A percentile compares a stretch with the other conserved stretches of the same genome.
Evolutionary conservation across 2,888 invertebrate species (phyloP).

Genomic region (Scotopteryx bipunctaria): DNA sequence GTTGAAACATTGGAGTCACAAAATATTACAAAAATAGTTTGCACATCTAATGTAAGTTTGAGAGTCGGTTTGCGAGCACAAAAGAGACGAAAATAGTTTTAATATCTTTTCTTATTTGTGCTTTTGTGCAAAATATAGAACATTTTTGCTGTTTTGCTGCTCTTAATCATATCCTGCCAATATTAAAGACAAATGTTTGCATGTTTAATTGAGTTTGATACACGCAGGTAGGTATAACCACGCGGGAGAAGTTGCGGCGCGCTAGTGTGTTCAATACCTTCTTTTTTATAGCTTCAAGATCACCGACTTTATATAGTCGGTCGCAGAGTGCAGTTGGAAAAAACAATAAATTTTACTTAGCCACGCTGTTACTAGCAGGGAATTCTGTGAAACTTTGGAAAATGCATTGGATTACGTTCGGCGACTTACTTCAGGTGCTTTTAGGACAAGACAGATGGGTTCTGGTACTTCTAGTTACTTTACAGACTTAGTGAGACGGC

Average conservation of each 20-base stretch:
- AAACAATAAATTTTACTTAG: conserved; percentile 54
- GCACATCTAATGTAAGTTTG: background rate
- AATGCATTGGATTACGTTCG: conserved; percentile 22
- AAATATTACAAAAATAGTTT: conserved; percentile 2
- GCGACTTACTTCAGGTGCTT: conserved; percentile 16
- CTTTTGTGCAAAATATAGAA: too few relatives aligned
- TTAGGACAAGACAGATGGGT: conserved; percentile 4
- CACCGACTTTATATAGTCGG: background rate
- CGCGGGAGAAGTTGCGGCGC: too few relatives aligned
- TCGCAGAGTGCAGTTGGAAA: conserved; percentile 35
- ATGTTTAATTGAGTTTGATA: too few relatives aligned
- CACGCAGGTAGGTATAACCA: too few relatives aligned
- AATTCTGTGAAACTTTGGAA: conserved; percentile 26
- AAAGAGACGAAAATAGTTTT: too few relatives aligned
- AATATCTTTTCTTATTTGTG: too few relatives aligned
- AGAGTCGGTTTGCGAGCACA: too few relatives aligned
- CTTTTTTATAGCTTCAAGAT: background rate
- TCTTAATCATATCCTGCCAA: too few relatives aligned
- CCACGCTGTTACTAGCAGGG: conserved; percentile 15
- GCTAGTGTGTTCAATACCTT: background rate
- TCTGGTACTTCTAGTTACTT: conserved; percentile 1
- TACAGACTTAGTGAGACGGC: too few relatives aligned
- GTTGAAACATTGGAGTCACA: conserved; percentile 26
- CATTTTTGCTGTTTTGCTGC: too few relatives aligned
- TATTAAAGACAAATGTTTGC: too few relatives aligned